Conservation (phyloP, 2,797 vertebrate species). For the Taenioides sp. region DNA sequence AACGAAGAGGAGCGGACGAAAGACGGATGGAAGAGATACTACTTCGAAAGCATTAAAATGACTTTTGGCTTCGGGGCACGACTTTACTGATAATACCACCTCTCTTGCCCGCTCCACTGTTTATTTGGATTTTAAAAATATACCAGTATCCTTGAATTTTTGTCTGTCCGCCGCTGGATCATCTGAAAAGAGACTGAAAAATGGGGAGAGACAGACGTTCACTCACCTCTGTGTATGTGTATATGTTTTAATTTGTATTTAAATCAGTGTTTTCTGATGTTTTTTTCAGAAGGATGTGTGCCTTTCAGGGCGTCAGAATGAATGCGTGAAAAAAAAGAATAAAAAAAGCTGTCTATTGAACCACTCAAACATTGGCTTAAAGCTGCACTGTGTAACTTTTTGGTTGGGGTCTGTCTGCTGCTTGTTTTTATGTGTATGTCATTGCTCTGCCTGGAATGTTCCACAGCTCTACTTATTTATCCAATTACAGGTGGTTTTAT, state of each 20-base stretch:
- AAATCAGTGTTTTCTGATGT: slow-evolving; percentile 44
- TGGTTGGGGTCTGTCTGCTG: too few relatives aligned
- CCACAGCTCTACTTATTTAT: too few relatives aligned
- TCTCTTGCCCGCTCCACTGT: slow-evolving; percentile 1
- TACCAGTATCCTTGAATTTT: slow-evolving; percentile 13
- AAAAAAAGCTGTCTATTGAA: slow-evolving; percentile 33
- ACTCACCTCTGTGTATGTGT: slow-evolving; percentile 32
- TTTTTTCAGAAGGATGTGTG: slow-evolving; percentile 32
- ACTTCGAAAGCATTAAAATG: slow-evolving; percentile 96
- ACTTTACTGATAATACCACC: slow-evolving; percentile 81
- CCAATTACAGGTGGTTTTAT: too few relatives aligned
- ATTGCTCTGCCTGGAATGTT: too few relatives aligned
- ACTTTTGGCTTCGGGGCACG: slow-evolving; percentile 93
- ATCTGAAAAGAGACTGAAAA: slow-evolving; percentile 20
- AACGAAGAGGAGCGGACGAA: slow-evolving; percentile 89
- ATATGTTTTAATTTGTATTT: slow-evolving; percentile 46
- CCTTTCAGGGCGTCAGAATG: background rate
- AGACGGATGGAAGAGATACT: slow-evolving; percentile 95
- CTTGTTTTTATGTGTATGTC: too few relatives aligned
- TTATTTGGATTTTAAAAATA: slow-evolving; percentile 37
- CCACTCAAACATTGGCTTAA: slow-evolving; percentile 43
- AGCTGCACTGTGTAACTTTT: background rate
- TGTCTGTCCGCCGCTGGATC: slow-evolving; percentile 30
- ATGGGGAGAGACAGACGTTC: slow-evolving; percentile 13
- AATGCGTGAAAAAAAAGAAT: slow-evolving; percentile 19